Conservation (phyloP, 1,140 invertebrate genomes). For the Onthophagus taurus region DNA sequence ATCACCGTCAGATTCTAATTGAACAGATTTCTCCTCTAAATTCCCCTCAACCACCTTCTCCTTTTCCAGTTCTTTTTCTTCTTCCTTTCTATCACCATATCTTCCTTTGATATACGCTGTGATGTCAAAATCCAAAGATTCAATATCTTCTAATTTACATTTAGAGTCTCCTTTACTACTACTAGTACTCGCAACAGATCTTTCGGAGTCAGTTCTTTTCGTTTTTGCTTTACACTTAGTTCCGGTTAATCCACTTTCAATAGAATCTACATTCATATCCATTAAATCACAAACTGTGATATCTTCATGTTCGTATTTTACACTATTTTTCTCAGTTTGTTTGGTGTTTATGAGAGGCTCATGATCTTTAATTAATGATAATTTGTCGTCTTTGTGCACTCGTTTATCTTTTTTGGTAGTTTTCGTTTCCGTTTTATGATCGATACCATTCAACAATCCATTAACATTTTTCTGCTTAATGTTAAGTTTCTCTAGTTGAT, state of each 20-base stretch:
- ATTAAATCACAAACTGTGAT: conserved; percentile 3
- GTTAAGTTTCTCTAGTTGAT: conserved; percentile 8
- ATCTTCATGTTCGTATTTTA: not conserved
- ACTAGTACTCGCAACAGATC: not conserved
- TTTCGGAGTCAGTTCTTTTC: conserved; percentile 2
- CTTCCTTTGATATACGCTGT: conserved; percentile 7
- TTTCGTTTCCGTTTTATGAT: conserved; percentile 12
- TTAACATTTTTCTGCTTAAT: conserved; percentile 19
- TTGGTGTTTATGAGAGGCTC: not conserved
- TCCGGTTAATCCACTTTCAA: conserved; percentile 9
- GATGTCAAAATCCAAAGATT: conserved; percentile 8
- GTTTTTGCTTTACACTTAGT: conserved; percentile 9
- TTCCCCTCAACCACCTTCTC: not conserved
- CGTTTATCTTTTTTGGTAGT: conserved; percentile 8
- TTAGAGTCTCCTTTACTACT: conserved; percentile 7
- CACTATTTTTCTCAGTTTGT: conserved; percentile 4
- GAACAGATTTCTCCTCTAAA: not conserved
- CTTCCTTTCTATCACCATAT: conserved; percentile 3
- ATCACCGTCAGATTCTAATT: not conserved
- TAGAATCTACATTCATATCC: conserved; percentile 8
- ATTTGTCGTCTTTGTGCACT: conserved; percentile 8
- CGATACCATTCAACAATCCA: conserved; percentile 27
- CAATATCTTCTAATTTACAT: conserved; percentile 4
- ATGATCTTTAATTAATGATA: not conserved
- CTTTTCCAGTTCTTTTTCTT: conserved; percentile 3